A percentile compares a stretch with the other conserved stretches of the same genome.
Conservation (phyloP, 2,797 vertebrate species). For the Iguana delicatissima region DNA sequence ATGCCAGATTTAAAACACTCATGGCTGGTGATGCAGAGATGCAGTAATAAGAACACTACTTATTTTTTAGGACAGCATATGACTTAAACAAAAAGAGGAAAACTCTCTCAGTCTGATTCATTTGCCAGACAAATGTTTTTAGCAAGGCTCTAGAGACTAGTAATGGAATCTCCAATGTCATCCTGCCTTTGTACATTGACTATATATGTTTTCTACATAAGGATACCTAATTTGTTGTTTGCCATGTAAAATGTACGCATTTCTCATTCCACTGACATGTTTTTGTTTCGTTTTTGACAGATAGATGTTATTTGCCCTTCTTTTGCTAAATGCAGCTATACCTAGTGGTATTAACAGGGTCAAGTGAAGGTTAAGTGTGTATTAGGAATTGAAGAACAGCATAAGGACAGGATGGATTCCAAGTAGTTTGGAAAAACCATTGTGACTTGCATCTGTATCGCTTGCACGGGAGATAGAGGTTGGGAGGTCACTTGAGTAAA, state of each 20-base stretch:
- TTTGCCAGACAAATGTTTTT: conserved; percentile 32
- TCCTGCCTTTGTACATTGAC: neutral
- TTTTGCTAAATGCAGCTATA: conserved; percentile 24
- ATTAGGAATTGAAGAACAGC: conserved; percentile 22
- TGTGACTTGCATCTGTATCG: conserved; percentile 6
- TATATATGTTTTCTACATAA: conserved; percentile 17
- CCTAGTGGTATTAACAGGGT: conserved; percentile 38
- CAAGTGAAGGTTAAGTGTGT: conserved; percentile 50
- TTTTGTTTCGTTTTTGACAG: neutral
- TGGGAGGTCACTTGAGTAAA: conserved; percentile 34
- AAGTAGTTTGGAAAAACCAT: conserved; percentile 47
- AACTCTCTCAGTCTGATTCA: neutral
- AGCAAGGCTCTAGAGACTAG: conserved; percentile 7
- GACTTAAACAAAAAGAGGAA: neutral
- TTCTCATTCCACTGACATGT: conserved; percentile 30
- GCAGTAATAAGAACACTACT: neutral
- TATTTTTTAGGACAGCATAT: neutral
- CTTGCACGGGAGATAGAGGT: neutral
- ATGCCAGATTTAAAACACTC: neutral
- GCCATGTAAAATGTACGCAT: neutral
- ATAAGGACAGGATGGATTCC: conserved; percentile 36
- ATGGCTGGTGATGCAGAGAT: neutral
- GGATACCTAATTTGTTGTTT: conserved; percentile 13
- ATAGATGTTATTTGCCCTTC: conserved; percentile 4
- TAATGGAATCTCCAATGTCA: conserved; percentile 11